Evolutionary conservation across 2,888 invertebrate species (phyloP).

Genomic region (Pollenia griseotomentosa): DNA sequence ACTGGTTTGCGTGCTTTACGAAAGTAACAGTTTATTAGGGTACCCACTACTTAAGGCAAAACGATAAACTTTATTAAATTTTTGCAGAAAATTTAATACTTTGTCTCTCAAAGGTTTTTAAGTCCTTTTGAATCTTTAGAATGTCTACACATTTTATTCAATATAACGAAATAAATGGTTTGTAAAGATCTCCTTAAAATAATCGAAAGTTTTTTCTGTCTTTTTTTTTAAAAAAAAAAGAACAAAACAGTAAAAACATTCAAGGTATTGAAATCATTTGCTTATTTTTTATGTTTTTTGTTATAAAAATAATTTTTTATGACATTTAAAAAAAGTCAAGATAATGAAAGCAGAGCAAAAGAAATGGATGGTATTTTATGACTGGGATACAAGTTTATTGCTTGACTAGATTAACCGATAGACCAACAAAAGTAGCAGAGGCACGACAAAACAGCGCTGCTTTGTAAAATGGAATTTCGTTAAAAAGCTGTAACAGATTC

Average conservation of each 20-base stretch:
- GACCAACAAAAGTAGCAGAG: neutral
- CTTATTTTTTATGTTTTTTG: conserved; percentile 67
- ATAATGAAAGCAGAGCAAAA: neutral
- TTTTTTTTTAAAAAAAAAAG: neutral
- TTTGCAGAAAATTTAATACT: too few relatives aligned
- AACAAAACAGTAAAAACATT: neutral
- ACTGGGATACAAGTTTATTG: conserved; percentile 36
- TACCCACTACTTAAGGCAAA: too few relatives aligned
- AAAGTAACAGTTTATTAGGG: neutral
- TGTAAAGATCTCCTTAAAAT: conserved; percentile 19
- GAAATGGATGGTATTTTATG: conserved; percentile 50
- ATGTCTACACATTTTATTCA: neutral
- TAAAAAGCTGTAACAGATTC: conserved; percentile 17
- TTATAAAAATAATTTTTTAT: conserved; percentile 74
- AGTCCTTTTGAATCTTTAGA: neutral
- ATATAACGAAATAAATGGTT: conserved; percentile 9
- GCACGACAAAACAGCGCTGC: neutral
- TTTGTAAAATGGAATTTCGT: neutral
- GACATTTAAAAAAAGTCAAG: conserved; percentile 52
- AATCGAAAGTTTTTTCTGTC: neutral
- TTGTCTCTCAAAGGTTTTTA: too few relatives aligned
- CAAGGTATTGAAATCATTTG: conserved; percentile 34
- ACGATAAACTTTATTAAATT: too few relatives aligned
- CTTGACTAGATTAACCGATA: conserved; percentile 42
- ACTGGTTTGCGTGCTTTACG: neutral